Percentiles rank a stretch among this genome's conserved stretches.
Conservation (phyloP, 2,113 vertebrate species). For the Odontesthes bonariensis region DNA sequence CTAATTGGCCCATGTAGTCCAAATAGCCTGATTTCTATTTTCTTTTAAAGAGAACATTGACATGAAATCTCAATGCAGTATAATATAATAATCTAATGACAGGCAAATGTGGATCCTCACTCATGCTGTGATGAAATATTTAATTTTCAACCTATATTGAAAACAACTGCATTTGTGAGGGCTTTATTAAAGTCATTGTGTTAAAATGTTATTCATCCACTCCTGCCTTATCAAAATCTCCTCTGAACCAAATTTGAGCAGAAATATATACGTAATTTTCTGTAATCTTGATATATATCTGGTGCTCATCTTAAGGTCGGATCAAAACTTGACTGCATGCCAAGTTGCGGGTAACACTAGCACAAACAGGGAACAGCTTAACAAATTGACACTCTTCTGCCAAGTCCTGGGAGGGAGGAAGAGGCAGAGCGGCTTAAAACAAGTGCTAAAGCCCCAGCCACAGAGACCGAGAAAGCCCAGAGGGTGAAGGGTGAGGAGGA, state of each 20-base stretch:
- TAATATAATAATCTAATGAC: constrained; percentile 18
- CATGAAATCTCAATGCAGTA: background rate
- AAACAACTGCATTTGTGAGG: constrained; percentile 42
- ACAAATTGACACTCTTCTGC: constrained; percentile 70
- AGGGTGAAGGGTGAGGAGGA: constrained; percentile 68
- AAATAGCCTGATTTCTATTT: constrained; percentile 50
- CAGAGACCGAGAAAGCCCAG: constrained; percentile 67
- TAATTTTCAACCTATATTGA: constrained; percentile 60
- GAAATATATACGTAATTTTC: constrained; percentile 32
- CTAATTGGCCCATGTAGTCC: constrained; percentile 48
- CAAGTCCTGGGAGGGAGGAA: constrained; percentile 70
- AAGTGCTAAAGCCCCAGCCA: constrained; percentile 64
- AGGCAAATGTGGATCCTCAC: constrained; percentile 28
- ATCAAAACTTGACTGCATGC: constrained; percentile 64
- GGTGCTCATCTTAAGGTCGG: constrained; percentile 55
- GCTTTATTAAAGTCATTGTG: constrained; percentile 29
- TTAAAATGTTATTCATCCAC: constrained; percentile 19
- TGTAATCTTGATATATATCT: constrained; percentile 42
- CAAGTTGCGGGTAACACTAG: constrained; percentile 57
- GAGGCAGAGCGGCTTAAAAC: constrained; percentile 58
- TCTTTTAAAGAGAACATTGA: constrained; percentile 35
- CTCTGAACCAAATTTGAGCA: constrained; percentile 30
- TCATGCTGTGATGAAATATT: constrained; percentile 70
- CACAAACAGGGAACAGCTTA: constrained; percentile 65
- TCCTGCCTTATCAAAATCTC: constrained; percentile 19